Conservation (phyloP, 2,113 vertebrate genomes). For the Pyrgilauda ruficollis region DNA sequence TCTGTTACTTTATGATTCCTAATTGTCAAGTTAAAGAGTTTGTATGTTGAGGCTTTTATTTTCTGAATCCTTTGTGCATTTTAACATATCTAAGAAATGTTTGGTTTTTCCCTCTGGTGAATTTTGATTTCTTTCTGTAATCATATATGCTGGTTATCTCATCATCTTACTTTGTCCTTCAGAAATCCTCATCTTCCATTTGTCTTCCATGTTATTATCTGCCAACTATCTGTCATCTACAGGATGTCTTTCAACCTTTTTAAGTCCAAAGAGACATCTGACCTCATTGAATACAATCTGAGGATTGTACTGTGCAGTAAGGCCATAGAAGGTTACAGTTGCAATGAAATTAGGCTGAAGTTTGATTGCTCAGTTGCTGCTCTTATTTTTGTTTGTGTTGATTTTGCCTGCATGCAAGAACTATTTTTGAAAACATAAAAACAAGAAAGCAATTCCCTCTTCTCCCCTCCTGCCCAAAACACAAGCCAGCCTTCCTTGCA, state of each 20-base stretch:
- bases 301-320: not conserved
- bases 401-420: not conserved
- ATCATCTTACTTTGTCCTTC: slow-evolving; percentile 12
- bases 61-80: not conserved
- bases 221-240: slow-evolving; percentile 6
- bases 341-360: not conserved
- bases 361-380: not conserved
- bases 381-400: not conserved
- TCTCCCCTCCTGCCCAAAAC: not conserved
- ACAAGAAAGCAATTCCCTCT: not conserved
- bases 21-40: not conserved
- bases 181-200: slow-evolving; percentile 4
- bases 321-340: not conserved
- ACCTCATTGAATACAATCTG: not conserved
- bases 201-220: not conserved
- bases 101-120: not conserved
- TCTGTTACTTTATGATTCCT: not conserved
- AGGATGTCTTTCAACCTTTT: not conserved
- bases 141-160: not conserved
- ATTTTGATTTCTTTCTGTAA: not conserved
- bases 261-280: slow-evolving; percentile 8
- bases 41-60: not conserved
- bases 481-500: not conserved
- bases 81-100: not conserved
- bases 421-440: not conserved